Conservation (phyloP, 2,888 invertebrate genomes). For the Lypha dubia region DNA sequence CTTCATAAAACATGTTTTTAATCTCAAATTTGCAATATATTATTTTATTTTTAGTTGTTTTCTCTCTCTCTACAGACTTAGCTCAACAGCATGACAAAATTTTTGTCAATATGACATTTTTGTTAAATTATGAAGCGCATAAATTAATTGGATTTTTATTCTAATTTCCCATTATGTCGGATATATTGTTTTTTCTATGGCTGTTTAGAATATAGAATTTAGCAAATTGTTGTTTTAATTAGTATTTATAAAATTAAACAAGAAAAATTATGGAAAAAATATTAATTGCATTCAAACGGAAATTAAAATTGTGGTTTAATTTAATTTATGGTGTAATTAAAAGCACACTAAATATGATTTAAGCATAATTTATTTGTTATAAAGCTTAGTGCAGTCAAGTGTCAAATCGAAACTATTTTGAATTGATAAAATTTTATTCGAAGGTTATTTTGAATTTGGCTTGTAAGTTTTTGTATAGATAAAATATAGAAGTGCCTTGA, state of each 20-base stretch:
- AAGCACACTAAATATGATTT: neutral
- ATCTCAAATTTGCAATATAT: neutral
- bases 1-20: neutral
- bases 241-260: neutral
- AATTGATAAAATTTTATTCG: too few species aligned
- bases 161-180: neutral
- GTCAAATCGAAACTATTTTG: too few species aligned
- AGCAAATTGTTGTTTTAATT: constrained; percentile 37
- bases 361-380: neutral
- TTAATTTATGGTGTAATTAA: neutral
- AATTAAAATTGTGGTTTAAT: constrained; percentile 15
- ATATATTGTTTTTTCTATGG: neutral
- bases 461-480: too few species aligned
- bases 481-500: too few species aligned
- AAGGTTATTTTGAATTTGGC: too few species aligned
- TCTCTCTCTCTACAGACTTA: neutral
- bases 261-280: neutral
- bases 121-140: neutral
- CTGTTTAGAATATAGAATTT: constrained; percentile 11
- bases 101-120: constrained; percentile 10
- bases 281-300: neutral
- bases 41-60: too few species aligned
- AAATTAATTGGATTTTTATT: constrained; percentile 5
- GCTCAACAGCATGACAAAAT: neutral
- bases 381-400: neutral